Evolutionary conservation across 92 coral and sea anemone species (phyloP), one percentile per base, ranked within the genome.

Genomic region (Siderastrea siderea): DNA sequence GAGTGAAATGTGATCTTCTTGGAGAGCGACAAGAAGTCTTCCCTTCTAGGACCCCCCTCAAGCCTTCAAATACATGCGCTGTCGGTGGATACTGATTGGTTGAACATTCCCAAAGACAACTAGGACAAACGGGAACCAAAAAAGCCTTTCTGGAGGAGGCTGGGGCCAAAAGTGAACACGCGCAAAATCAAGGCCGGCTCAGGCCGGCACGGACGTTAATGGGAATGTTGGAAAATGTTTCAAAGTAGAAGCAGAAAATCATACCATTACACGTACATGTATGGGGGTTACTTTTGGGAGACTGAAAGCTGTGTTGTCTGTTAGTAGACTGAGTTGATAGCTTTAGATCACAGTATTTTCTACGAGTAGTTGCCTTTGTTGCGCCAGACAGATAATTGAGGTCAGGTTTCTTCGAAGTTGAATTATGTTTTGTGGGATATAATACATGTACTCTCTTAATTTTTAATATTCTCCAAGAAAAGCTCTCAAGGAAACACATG

Each of bases 381-480:
- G n/a, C 1, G 68, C 43, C 68, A 64, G 68, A 64, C 38, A 68
- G 5, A 38, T 44, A 12, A 68, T 44, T 46, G 47, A 68, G 44
- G 50, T 45, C n/a, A 68, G 44, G 50, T 44, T 44, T 46, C 49
- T 68, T 44, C 44, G 73, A 7, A 68, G 11, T 43, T 44, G 11
- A 9, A 46, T 44, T 68, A 50, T 68, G 46, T 19, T 68, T 60
- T 60, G 65, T 60, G 65, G 65, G 65, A 60, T 26, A 26, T 26
- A 26, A 26, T 0, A 26, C 38, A 26, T 26, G 38, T 26, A 26
- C 12, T 13, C 65, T 60, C 4, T 16, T 60, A 16, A 60, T 8
- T 60, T 60, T 60, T 50, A 44, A 61, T 74, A n/a, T 74, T 74
- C 10, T 76, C 80, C 80, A 76, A 68, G 80, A 76, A 76, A 76